A percentile compares a stretch with the other conserved stretches of the same genome.
Evolutionary conservation across 2,797 vertebrate species (phyloP).

Genomic region (Chrosomus eos): DNA sequence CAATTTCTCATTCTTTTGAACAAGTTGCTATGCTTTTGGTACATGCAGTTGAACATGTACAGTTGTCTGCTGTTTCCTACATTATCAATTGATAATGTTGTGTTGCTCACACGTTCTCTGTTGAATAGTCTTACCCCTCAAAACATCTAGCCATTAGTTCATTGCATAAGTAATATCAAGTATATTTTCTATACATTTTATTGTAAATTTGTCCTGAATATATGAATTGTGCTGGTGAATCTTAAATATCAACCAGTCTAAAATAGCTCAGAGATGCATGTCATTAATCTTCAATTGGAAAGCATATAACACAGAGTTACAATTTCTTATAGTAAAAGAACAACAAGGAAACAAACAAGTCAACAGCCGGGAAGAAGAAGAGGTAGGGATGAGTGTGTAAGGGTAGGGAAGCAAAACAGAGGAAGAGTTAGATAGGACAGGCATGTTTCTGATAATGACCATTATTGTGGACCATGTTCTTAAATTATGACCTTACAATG

Average conservation of each 20-base stretch:
- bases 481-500: neutral
- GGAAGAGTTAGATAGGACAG: neutral
- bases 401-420: neutral
- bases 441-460: neutral
- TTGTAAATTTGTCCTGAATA: neutral
- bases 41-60: neutral
- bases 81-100: no score
- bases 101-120: neutral
- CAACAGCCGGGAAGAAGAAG: neutral
- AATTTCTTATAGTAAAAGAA: neutral
- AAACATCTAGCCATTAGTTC: neutral
- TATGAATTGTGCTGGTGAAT: no score
- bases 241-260: neutral
- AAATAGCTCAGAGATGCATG: neutral
- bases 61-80: neutral
- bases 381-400: neutral
- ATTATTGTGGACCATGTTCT: conserved; percentile 2
- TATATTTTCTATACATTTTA: neutral
- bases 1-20: neutral
- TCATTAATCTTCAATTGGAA: neutral
- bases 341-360: neutral
- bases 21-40: neutral
- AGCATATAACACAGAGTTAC: neutral
- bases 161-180: neutral
- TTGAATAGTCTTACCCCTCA: neutral